Evolutionary conservation across 2,113 vertebrate species (phyloP).

Genomic region (Tympanuchus pallidicinctus): DNA sequence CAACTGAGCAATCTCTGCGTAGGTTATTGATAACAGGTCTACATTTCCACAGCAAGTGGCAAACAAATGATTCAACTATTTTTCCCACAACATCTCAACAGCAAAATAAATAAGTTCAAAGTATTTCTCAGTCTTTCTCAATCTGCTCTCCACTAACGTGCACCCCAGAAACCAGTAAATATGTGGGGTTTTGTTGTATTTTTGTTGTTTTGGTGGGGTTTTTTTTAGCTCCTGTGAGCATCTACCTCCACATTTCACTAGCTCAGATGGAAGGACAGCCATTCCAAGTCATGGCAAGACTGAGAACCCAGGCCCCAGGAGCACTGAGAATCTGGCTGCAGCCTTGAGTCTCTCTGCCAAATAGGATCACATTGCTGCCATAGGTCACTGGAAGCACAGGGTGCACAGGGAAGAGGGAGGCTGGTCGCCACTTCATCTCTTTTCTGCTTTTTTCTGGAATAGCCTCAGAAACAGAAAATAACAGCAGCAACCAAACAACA

Average conservation of each 20-base stretch:
- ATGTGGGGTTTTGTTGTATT: no score
- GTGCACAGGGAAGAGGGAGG: neutral
- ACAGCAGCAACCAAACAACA: neutral
- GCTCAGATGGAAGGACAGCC: neutral
- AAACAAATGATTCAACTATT: neutral
- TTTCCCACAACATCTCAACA: neutral
- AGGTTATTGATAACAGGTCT: constrained; percentile 22
- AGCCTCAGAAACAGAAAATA: neutral
- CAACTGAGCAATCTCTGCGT: neutral
- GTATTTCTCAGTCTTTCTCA: constrained; percentile 5
- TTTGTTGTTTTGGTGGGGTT: neutral
- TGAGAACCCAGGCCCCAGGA: neutral
- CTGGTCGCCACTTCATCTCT: neutral
- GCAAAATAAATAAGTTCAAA: neutral
- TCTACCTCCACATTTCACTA: neutral
- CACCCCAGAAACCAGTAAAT: neutral
- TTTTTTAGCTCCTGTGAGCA: neutral
- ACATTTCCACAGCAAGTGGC: constrained; percentile 14
- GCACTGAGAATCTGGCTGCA: neutral
- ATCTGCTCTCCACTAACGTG: accelerated
- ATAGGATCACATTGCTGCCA: neutral
- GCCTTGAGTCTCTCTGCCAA: neutral
- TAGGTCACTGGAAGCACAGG: neutral
- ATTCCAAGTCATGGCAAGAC: neutral
- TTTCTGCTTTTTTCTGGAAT: neutral